Percentiles rank a stretch among this genome's conserved stretches.
phyloP scores from a whole-genome alignment of 1,140 invertebrate genomes.

The Rhopalosiphum maidis region DNA sequence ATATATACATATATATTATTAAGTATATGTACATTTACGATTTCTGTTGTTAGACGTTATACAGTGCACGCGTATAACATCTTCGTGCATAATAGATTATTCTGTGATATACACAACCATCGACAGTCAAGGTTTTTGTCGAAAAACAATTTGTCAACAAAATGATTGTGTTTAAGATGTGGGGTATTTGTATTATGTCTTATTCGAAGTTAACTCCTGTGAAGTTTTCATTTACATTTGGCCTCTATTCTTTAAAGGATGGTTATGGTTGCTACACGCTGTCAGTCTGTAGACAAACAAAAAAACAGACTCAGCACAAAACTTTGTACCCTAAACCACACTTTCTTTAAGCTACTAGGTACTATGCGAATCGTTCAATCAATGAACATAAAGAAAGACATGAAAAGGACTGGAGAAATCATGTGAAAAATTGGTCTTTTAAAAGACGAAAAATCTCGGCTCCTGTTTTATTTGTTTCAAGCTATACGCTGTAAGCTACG shows the following conservation, averaged over 20 bases:
- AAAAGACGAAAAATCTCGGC: neutral
- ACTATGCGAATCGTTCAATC: neutral
- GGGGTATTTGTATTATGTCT: neutral
- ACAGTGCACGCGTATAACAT: neutral
- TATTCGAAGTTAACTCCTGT: neutral
- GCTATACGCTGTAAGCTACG: neutral
- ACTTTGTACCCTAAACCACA: neutral
- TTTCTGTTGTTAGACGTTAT: neutral
- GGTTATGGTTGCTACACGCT: neutral
- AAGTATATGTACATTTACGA: too few species aligned
- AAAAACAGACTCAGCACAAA: neutral
- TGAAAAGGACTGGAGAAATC: neutral
- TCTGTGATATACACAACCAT: neutral
- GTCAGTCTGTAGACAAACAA: neutral
- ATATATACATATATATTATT: too few species aligned
- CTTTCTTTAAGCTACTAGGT: neutral
- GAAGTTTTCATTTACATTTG: neutral
- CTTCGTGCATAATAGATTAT: neutral
- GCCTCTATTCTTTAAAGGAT: neutral
- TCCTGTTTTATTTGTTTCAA: neutral
- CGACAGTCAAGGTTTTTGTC: neutral
- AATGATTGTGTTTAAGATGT: neutral
- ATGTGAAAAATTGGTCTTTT: constrained; percentile 30
- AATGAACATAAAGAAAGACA: neutral
- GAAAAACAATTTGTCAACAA: neutral